These are phyloP conservation scores for Tethya wilhelma DNA, from an alignment of 37 sponge, comb jelly and placozoan genomes.

Conservation along the genomic window DNA sequence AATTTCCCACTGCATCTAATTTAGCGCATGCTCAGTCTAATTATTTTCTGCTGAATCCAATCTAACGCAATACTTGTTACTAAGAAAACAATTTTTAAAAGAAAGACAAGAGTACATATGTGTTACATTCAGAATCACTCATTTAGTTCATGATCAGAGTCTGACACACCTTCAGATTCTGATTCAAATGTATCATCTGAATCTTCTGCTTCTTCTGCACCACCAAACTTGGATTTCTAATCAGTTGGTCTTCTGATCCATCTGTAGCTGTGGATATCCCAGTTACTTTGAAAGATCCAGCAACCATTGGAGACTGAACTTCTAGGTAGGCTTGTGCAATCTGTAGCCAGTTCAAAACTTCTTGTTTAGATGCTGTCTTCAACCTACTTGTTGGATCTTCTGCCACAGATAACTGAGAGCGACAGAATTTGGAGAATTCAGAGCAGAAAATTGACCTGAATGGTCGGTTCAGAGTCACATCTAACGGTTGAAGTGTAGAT, in stretches of 20 bases:
- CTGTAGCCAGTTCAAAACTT: not conserved
- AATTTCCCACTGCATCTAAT: no score
- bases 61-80: no score
- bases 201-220: no score
- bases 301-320: not conserved
- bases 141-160: no score
- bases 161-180: no score
- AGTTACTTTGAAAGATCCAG: not conserved
- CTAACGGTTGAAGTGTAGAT: not conserved
- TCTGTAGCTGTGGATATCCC: not conserved
- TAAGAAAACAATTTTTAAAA: no score
- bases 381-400: not conserved
- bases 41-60: no score
- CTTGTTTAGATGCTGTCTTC: slow-evolving; percentile 9
- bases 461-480: not conserved
- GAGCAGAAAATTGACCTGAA: not conserved
- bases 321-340: not conserved
- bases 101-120: no score
- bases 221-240: no score
- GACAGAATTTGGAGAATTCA: not conserved
- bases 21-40: no score
- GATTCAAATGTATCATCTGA: no score
- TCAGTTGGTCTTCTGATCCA: slow-evolving; percentile 5
- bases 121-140: no score
- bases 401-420: not conserved